These are phyloP conservation scores for Acleris literana DNA, from an alignment of 2,888 invertebrate genomes.

Conservation along the genomic window DNA sequence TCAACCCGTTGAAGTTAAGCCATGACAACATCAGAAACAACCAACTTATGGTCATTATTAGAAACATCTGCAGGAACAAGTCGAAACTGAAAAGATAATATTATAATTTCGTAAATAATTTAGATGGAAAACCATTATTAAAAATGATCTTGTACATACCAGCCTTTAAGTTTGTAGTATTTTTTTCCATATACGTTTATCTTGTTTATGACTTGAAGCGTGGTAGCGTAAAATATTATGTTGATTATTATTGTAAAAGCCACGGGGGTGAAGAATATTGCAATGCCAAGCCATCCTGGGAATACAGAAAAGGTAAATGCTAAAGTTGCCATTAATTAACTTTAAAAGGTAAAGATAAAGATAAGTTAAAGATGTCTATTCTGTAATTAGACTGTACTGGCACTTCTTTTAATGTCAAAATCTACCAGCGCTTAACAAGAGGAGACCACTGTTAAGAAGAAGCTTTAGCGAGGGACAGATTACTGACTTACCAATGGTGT, in stretches of 20 bases:
- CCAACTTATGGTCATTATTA: constrained; percentile 90
- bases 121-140: neutral
- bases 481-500: constrained; percentile 86
- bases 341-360: neutral
- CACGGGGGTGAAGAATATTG: constrained; percentile 93
- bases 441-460: neutral
- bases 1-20: constrained; percentile 87
- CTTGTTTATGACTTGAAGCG: constrained; percentile 89
- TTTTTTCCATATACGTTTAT: constrained; percentile 93
- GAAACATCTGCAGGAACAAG: constrained; percentile 89
- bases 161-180: constrained; percentile 93
- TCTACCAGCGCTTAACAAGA: neutral
- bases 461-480: neutral
- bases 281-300: constrained; percentile 90
- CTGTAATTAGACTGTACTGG: too few species aligned
- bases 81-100: constrained; percentile 86
- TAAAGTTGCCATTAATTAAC: neutral
- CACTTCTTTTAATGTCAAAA: neutral
- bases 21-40: constrained; percentile 90
- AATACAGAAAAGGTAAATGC: constrained; percentile 37
- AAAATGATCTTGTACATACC: constrained; percentile 72
- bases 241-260: constrained; percentile 91
- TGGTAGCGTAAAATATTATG: constrained; percentile 91
- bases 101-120: neutral
- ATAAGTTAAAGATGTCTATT: too few species aligned